Percentiles rank a stretch among this genome's conserved stretches.
Conservation (phyloP, 2,113 vertebrate species). For the Trogon melanurus region DNA sequence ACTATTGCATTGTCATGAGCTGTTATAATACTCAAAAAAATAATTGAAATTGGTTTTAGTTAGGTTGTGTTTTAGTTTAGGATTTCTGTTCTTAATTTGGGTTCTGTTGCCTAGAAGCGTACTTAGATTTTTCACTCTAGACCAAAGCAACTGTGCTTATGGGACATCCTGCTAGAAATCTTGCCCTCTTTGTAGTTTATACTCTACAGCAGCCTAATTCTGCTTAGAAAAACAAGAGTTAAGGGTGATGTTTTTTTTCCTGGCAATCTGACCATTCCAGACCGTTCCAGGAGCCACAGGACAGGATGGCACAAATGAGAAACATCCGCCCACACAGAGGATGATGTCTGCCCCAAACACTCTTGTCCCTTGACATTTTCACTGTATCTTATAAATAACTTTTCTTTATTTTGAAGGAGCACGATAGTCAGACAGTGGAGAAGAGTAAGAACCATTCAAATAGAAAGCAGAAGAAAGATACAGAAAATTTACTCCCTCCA, state of each 20-base stretch:
- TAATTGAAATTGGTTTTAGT: not conserved
- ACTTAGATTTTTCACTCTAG: not conserved
- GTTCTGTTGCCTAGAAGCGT: not conserved
- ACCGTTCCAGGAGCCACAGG: constrained; percentile 37
- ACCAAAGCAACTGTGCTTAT: not conserved
- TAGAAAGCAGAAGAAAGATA: not conserved
- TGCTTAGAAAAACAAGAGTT: constrained; percentile 12
- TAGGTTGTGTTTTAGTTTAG: not conserved
- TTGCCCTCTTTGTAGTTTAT: not conserved
- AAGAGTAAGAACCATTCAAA: not conserved
- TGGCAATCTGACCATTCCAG: constrained; percentile 17
- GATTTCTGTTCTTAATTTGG: not conserved
- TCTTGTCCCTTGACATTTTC: constrained; percentile 35
- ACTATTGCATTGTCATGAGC: not conserved
- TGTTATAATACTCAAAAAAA: not conserved
- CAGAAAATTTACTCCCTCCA: not conserved
- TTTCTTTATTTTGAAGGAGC: not conserved
- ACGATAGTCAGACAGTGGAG: not conserved
- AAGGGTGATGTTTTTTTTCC: constrained; percentile 20
- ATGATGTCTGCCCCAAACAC: not conserved
- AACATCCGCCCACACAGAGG: not conserved
- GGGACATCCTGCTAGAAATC: not conserved
- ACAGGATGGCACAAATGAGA: constrained; percentile 50
- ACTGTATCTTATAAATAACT: constrained; percentile 13
- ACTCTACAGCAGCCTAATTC: not conserved